Evolutionary conservation across 2,797 vertebrate genomes (phyloP).

Genomic region (Sphaeramia orbicularis): DNA sequence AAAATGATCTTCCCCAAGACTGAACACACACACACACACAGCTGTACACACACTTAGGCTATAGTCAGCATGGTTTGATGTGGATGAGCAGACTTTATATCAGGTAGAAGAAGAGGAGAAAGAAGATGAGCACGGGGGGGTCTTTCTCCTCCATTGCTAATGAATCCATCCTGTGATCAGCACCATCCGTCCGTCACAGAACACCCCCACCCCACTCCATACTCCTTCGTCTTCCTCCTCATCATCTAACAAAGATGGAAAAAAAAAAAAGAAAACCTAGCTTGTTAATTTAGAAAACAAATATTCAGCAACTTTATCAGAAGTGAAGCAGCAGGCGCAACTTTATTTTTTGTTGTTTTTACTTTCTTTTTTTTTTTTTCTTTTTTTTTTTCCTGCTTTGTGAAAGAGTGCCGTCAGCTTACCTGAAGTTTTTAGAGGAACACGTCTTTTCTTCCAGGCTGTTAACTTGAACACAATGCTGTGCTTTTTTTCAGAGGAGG

Average conservation of each 20-base stretch:
- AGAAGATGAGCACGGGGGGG: slow-evolving; percentile 1
- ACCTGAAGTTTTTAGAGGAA: slow-evolving; percentile 51
- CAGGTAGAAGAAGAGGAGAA: slow-evolving; percentile 80
- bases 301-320: slow-evolving; percentile 79
- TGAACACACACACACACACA: not conserved
- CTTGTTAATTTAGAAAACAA: slow-evolving; percentile 79
- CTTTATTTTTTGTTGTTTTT: slow-evolving; percentile 9
- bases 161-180: slow-evolving; percentile 68
- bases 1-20: not conserved
- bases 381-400: not conserved
- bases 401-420: slow-evolving; percentile 41
- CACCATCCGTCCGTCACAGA: slow-evolving; percentile 35
- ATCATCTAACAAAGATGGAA: slow-evolving; percentile 68
- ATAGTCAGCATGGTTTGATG: slow-evolving; percentile 14
- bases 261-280: slow-evolving; percentile 34
- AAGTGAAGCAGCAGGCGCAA: slow-evolving; percentile 54
- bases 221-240: slow-evolving; percentile 45
- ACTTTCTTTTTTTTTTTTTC: too few species aligned
- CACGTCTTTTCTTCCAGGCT: slow-evolving; percentile 47
- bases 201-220: slow-evolving; percentile 6
- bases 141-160: slow-evolving; percentile 57
- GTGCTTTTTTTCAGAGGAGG: slow-evolving; percentile 12
- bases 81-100: slow-evolving; percentile 22
- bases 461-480: slow-evolving; percentile 35
- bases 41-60: not conserved